phyloP scores from a whole-genome alignment of 1,140 invertebrate genomes.

The Heliconius congener region DNA sequence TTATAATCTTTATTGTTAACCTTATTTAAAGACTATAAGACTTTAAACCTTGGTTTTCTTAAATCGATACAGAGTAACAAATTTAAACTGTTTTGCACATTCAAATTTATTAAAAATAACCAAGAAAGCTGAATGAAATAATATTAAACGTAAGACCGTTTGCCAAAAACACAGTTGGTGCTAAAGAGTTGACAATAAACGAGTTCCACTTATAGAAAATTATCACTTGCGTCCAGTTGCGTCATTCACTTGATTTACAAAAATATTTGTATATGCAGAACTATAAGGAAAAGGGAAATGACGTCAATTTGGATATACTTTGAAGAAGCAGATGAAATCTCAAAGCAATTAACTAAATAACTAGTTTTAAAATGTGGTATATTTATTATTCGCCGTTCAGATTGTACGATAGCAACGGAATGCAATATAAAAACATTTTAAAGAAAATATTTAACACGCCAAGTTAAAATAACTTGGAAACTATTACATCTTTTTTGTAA shows the following conservation, averaged over 20 bases:
- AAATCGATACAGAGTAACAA: not conserved
- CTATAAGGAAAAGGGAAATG: conserved; percentile 6
- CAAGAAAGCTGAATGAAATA: conserved; percentile 16
- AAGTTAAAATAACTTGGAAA: not conserved
- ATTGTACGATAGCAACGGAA: not conserved
- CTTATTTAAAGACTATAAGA: no score
- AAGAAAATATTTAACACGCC: not conserved
- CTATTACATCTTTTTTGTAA: not conserved
- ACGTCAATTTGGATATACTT: not conserved
- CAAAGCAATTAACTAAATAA: no score
- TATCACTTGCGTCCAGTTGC: conserved; percentile 29
- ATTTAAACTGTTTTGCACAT: conserved; percentile 14
- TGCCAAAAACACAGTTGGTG: conserved; percentile 31
- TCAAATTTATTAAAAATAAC: conserved; percentile 16
- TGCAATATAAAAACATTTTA: not conserved
- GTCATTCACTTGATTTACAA: conserved; percentile 15
- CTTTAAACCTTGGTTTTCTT: not conserved
- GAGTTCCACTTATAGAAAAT: conserved; percentile 34
- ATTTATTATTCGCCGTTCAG: not conserved
- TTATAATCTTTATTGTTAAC: not conserved
- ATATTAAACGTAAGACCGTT: conserved; percentile 11
- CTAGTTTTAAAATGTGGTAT: not conserved
- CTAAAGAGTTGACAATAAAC: conserved; percentile 28
- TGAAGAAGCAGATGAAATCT: not conserved
- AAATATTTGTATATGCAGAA: conserved; percentile 5